Evolutionary conservation across 2,797 vertebrate species (phyloP), one percentile per base, ranked within the genome.

Genomic region (Acanthurus lineatus): DNA sequence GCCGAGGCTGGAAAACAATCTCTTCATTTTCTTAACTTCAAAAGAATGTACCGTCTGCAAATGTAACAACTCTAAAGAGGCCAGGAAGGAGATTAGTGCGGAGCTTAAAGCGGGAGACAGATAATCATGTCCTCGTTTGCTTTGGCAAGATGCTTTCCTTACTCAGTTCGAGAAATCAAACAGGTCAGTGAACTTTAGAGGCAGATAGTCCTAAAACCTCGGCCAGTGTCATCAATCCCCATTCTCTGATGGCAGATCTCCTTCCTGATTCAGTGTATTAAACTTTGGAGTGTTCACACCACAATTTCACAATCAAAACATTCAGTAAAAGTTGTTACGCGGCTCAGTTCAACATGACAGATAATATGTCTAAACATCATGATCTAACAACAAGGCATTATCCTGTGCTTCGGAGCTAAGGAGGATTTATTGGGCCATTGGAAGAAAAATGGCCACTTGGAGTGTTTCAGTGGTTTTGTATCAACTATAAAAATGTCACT

Each of bases 91-190:
- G 78, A 90, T 89, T 84, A 91, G 74, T 61, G 61, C 9, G 53
- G 65, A 76, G 76, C 73, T 78, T 84, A 69, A 92, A 87, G 86
- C 76, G 68, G 71, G 72, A 88, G 79, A 77, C 66, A 59, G 77
- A 87, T 79, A 84, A 82, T 86, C 9, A 25, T 84, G 82, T 86
- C 88, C 66, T 85, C 49, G 20, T 86, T 89, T 82, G 82, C 87
- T 88, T 88, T 86, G 83, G 83, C 75, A 69, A 71, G 70, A 80
- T 73, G 40, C 57, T 60, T 32, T 65, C 16, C 69, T 67, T 3
- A 17, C 78, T 25, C 42, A 79, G 86, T 76, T 81, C 76, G 68
- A 77, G 60, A 73, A 84, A 89, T 85, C 77, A 86, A 76, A 79
- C 69, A 72, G 76, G 84, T 87, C 87, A 88, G 6, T 63, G 69